Evolutionary conservation across 1,140 invertebrate genomes (phyloP), one percentile per base, ranked within the genome.

Genomic region (Drosophila bifasciata): DNA sequence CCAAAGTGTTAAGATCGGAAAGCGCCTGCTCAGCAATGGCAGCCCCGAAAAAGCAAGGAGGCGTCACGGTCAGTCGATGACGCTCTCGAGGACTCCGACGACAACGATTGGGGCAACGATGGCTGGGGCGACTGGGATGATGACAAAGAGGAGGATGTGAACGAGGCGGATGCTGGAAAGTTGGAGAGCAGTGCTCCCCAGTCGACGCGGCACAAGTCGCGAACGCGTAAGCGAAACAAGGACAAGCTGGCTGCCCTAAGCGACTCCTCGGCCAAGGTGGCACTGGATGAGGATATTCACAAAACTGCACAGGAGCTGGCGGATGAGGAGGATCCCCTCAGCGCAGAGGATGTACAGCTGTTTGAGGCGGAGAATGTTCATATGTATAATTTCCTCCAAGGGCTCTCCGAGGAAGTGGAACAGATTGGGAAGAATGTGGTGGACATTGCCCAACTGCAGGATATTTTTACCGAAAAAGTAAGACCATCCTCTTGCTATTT

Each of bases 401-500:
- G 94, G 67, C 92, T 94, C 75, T 93, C 93, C 2, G 95, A 96
- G 76, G 95, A 96, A 91, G 96, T 99, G 0, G 95, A 94, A 88
- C 96, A 96, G 89, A 97, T 97, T 72, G 95, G 98, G 91, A 96
- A 95, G 73, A 98, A 98, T 93, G 97, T 99, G 1, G 95, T 98
- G 2, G 97, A 99, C 90, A 98, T 99, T 71, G 96, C 98, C 50
- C 96, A 97, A 91, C 93, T 99, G n/a, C 98, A 99, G 91, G 96
- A 99, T 92, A 95, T 98, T 66, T 99, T 99, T 81, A 97, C 98
- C 5, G 98, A 99, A 92, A 99, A 99, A 93, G 97, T 99, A 48
- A 63, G 44, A 11, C 32, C n/a, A 55, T 70, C 17, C 17, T 8
- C 28, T 17, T 36, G 36, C 21, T 19, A 21, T 28, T 8, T 17